Evolutionary conservation across 2,797 vertebrate species (phyloP).

Genomic region (Fistularia commersonii): DNA sequence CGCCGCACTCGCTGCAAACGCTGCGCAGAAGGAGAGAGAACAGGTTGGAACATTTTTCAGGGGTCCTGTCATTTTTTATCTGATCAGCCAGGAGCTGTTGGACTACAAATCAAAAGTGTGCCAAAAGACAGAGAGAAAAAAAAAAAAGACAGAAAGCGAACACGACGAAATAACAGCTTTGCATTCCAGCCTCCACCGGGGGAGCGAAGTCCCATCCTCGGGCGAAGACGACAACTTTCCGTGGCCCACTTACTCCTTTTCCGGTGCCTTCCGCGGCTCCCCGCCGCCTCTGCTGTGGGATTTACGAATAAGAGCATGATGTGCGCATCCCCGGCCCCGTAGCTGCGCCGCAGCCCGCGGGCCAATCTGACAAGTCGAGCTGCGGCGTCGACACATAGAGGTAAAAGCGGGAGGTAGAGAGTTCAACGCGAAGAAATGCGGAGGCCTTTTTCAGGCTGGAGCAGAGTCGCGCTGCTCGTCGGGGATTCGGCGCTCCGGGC

Average conservation of each 20-base stretch:
- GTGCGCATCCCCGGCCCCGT: conserved; percentile 37
- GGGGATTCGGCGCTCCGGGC: conserved; percentile 32
- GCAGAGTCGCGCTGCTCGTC: conserved; percentile 29
- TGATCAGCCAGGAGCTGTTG: conserved; percentile 79
- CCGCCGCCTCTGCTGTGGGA: conserved; percentile 46
- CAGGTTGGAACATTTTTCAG: conserved; percentile 80
- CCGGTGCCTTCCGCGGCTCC: conserved; percentile 51
- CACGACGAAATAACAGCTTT: conserved; percentile 59
- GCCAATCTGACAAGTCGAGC: conserved; percentile 53
- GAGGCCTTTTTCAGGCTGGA: conserved; percentile 3
- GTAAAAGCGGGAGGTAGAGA: conserved; percentile 53
- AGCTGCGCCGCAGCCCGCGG: conserved; percentile 36
- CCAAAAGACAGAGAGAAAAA: too few species aligned
- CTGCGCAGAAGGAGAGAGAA: conserved; percentile 48
- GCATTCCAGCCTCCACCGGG: conserved; percentile 64
- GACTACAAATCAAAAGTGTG: conserved; percentile 73
- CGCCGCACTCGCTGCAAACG: conserved; percentile 40
- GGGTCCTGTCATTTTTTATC: conserved; percentile 80
- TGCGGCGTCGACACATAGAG: conserved; percentile 50
- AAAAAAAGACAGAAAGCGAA: too few species aligned
- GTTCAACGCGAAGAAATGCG: conserved; percentile 49
- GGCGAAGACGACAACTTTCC: conserved; percentile 60
- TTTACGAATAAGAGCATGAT: conserved; percentile 43
- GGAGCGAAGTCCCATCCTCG: conserved; percentile 70
- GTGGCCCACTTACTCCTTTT: conserved; percentile 62